Evolutionary conservation across 2,113 vertebrate genomes (phyloP), one percentile per base, ranked within the genome.

Genomic region (Equus przewalskii): DNA sequence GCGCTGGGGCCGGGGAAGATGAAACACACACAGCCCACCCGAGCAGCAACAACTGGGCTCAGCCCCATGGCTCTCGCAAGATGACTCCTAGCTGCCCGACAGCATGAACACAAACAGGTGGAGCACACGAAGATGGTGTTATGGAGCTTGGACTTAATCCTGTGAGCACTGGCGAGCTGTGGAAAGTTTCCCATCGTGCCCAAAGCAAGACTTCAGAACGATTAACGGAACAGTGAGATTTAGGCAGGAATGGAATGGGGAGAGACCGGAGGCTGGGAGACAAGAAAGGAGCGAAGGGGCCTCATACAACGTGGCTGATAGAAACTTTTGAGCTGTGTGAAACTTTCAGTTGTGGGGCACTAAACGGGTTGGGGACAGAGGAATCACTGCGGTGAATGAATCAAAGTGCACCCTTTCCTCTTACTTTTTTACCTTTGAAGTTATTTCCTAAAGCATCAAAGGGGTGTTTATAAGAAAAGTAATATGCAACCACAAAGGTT

Each of bases 361-460:
- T 62, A 49, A 28, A 58, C 33, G 46, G 49, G 72, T 7, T 24
- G 33, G 30, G 22, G n/a, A 51, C 51, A 44, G 41, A 65, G 72
- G 46, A 95, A 5, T 84, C 13, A 26, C 73, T 3, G 60, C 7
- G 6, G 62, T n/a, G 49, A 83, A 65, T 79, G 36, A 86, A 83
- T 96, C 70, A 70, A 51, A 67, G 33, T 60, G 44, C n/a, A 28
- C 28, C n/a, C 64, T 79, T 65, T 79, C 36, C n/a, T 95, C 14
- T 95, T 84, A 58, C 30, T 4, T 70, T 76, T 4, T 70, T 76
- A 56, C 73, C n/a, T 92, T 80, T 85, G 87, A 92, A 87, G 30
- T 78, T 85, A 73, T 89, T 97, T 95, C 58, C 49, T 88, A 54
- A 93, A 76, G 22, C 36, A 65, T 46, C 26, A 28, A 83, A 58